A percentile compares a stretch with the other conserved stretches of the same genome.
These are phyloP conservation scores for Oreonectes daqikongensis DNA, from an alignment of 2,797 vertebrate species.

Conservation along the genomic window DNA sequence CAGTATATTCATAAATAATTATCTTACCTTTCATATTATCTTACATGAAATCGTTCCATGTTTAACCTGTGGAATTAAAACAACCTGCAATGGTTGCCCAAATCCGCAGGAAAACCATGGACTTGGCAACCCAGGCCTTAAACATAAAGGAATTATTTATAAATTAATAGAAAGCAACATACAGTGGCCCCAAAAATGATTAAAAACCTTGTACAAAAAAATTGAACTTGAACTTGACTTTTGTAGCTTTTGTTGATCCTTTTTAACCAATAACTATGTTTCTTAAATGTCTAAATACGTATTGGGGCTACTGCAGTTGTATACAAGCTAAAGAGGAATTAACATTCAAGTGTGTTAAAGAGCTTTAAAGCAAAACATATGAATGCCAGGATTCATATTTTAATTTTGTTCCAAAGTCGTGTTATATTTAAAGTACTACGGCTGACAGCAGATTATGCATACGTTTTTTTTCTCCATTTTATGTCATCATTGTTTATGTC, in stretches of 20 bases:
- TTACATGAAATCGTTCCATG: too few species aligned
- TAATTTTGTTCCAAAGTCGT: neutral
- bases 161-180: neutral
- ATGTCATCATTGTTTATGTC: slow-evolving; percentile 47
- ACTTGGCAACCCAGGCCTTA: too few species aligned
- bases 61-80: too few species aligned
- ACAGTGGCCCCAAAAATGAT: neutral
- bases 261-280: too few species aligned
- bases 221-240: slow-evolving; percentile 27
- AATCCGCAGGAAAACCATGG: too few species aligned
- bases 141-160: too few species aligned
- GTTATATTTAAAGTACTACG: neutral
- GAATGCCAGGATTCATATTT: neutral
- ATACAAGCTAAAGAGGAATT: neutral
- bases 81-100: too few species aligned
- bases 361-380: slow-evolving; percentile 10
- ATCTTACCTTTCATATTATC: too few species aligned
- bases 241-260: neutral
- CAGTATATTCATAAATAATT: too few species aligned
- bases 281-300: neutral
- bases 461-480: slow-evolving; percentile 14
- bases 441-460: slow-evolving; percentile 30
- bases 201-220: neutral
- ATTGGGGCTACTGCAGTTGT: slow-evolving; percentile 3
- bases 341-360: neutral